Conservation (phyloP, 2,113 vertebrate genomes). For the Anguilla rostrata region DNA sequence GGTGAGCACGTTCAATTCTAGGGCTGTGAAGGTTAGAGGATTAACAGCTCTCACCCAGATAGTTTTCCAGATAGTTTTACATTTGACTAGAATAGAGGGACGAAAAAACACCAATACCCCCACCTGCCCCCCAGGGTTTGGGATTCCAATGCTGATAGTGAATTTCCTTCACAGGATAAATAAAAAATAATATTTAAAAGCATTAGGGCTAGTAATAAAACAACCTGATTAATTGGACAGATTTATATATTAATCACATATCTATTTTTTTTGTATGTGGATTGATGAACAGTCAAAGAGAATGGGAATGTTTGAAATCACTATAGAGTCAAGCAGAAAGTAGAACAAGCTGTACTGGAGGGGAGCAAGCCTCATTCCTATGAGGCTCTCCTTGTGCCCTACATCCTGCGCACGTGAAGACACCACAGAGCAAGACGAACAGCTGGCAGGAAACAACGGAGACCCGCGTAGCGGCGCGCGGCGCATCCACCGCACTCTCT, state of each 20-base stretch:
- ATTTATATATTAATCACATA: background rate
- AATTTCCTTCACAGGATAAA: background rate
- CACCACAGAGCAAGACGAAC: slow-evolving; percentile 24
- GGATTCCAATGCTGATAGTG: background rate
- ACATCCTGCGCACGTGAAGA: slow-evolving; percentile 50
- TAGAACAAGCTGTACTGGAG: slow-evolving; percentile 31
- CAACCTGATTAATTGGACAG: background rate
- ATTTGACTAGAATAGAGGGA: background rate
- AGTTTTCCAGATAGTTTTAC: too few relatives aligned
- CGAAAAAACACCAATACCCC: background rate
- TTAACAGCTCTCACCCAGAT: too few relatives aligned
- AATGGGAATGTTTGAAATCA: slow-evolving; percentile 26
- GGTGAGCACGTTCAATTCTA: background rate
- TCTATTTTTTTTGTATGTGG: background rate
- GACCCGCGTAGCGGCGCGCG: background rate
- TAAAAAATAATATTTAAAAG: background rate
- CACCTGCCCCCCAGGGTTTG: background rate
- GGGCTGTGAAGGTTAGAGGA: too few relatives aligned
- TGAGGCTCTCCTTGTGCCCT: slow-evolving; percentile 58
- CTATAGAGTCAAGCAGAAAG: slow-evolving; percentile 37
- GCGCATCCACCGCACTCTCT: background rate
- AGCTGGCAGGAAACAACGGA: slow-evolving; percentile 51
- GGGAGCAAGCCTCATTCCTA: slow-evolving; percentile 48
- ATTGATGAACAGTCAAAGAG: background rate
- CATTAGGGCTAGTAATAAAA: background rate